Evolutionary conservation across 2,888 invertebrate species (phyloP), one percentile per base, ranked within the genome.

Genomic region (Drosophila nr. medialis): DNA sequence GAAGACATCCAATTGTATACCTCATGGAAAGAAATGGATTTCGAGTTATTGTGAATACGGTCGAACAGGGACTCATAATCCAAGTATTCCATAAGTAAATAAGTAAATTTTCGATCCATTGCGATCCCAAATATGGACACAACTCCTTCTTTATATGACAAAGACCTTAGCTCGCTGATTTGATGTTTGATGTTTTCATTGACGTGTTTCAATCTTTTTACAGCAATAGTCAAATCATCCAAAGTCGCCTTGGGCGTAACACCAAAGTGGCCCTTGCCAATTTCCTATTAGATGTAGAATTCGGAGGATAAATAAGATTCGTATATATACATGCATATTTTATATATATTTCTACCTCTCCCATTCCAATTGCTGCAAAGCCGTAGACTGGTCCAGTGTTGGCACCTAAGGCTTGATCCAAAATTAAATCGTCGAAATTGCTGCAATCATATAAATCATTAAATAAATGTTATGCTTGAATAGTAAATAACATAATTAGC

Each of bases 11-110:
- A 29, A 5, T 27, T 27, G 27, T 4, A 27, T 27, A 27, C 27
- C 0, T 27, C 27, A 27, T 4, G 0, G 0, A 27, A 0, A 27
- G 27, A 0, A 27, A 54, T 10, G 10, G 8, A 0, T 11, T 11
- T 11, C 11, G 24, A 5, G 15, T 6, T 8, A 27, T 54, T 54
- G 24, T 54, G 38, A 27, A 54, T 27, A 27, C 36, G 34, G 18
- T 38, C 18, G 27, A 36, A 38, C 18, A 54, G 27, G 18, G 38
- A 54, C 27, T 11, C 24, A 4, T 24, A 4, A 6, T 27, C n/a
- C 18, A 18, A 6, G 15, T 54, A 38, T 3, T 36, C 36, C 54
- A 27, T 27, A 7, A 54, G 54, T 27, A 54, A 38, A 38, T 38
- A 42, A 5, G 15, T 60, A 34, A 5, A 32, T 7, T 40, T 6